phyloP scores from a whole-genome alignment of 2,888 invertebrate species.

The Didymodactylos carnosus region DNA sequence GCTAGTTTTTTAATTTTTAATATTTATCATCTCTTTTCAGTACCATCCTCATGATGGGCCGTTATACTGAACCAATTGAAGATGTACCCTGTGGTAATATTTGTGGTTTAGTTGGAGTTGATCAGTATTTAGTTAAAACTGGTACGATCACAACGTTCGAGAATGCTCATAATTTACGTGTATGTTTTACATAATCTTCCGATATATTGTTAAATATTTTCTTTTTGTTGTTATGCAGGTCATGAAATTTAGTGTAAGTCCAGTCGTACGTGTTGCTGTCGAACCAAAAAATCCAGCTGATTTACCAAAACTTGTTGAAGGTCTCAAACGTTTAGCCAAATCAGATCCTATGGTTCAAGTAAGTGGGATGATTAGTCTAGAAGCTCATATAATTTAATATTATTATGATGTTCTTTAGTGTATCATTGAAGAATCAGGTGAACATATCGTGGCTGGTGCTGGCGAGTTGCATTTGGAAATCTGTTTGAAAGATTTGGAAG shows the following conservation, averaged over 20 bases:
- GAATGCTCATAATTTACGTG: conserved; percentile 68
- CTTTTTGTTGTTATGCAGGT: conserved; percentile 41
- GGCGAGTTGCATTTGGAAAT: conserved; percentile 99
- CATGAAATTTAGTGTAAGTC: conserved; percentile 99
- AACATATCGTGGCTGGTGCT: conserved; percentile 97
- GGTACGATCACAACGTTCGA: conserved; percentile 97
- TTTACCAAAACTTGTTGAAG: conserved; percentile 91
- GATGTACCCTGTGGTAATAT: conserved; percentile 98
- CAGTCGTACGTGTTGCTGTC: conserved; percentile 95
- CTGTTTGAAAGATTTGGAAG: conserved; percentile 82
- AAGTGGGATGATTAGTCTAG: conserved; percentile 1
- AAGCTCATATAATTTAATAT: neutral
- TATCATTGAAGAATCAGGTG: conserved; percentile 95
- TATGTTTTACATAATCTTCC: neutral
- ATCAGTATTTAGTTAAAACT: conserved; percentile 96
- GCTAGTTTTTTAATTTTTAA: no score
- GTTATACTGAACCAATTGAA: conserved; percentile 95
- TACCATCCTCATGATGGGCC: conserved; percentile 99
- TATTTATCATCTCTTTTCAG: neutral
- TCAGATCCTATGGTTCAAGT: conserved; percentile 93
- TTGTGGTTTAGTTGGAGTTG: conserved; percentile 96
- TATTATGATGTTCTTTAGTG: conserved; percentile 51
- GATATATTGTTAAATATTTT: neutral
- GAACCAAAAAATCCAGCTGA: conserved; percentile 98
- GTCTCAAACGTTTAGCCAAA: conserved; percentile 92